phyloP scores from a whole-genome alignment of 2,888 invertebrate genomes.

The Platycnemis pennipes region DNA sequence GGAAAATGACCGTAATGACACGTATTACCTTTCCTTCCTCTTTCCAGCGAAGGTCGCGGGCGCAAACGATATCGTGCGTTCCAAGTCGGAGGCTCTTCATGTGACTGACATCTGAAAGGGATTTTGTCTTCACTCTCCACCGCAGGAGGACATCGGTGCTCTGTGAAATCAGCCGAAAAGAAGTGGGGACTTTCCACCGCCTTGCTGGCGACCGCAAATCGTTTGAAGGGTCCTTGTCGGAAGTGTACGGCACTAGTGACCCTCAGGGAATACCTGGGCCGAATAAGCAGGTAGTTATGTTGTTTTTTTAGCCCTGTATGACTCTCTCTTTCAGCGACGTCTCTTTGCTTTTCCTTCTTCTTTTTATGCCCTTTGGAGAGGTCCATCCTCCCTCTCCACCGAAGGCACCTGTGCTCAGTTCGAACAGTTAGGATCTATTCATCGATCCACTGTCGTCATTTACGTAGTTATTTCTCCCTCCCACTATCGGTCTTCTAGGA shows the following conservation, averaged over 20 bases:
- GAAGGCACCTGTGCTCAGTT: background rate
- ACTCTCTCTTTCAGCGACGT: background rate
- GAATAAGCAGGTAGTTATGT: background rate
- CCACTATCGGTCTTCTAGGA: background rate
- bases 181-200: background rate
- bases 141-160: conserved; percentile 36
- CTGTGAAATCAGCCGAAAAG: conserved; percentile 22
- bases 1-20: conserved; percentile 46
- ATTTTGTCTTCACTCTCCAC: background rate
- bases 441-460: background rate
- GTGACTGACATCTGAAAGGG: conserved; percentile 24
- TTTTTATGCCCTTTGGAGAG: background rate
- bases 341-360: background rate
- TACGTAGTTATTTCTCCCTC: background rate
- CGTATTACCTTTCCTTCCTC: conserved; percentile 17
- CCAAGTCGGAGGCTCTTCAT: background rate
- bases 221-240: conserved; percentile 22
- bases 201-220: conserved; percentile 55
- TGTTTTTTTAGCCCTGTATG: background rate
- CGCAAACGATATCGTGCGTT: conserved; percentile 30
- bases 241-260: background rate
- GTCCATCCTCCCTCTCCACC: background rate
- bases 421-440: background rate
- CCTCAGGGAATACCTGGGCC: background rate
- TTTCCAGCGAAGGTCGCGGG: conserved; percentile 13